Evolutionary conservation across 2,113 vertebrate genomes (phyloP).

Genomic region (Cranoglanis bouderius): DNA sequence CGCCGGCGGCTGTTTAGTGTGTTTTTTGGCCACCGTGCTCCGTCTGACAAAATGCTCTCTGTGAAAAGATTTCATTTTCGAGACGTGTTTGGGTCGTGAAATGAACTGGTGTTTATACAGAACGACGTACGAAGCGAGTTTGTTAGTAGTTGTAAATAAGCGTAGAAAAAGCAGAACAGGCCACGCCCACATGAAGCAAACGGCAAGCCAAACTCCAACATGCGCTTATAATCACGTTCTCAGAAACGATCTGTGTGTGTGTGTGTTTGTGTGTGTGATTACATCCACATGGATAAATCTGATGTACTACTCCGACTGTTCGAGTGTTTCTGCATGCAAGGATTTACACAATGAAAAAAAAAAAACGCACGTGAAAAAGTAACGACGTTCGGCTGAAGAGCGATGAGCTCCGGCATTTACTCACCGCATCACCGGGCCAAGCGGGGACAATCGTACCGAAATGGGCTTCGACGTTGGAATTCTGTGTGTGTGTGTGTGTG

Average conservation of each 20-base stretch:
- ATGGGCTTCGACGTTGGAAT: background rate
- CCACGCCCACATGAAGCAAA: background rate
- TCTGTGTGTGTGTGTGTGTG: slow-evolving; percentile 3
- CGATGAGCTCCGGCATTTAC: background rate
- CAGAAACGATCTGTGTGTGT: background rate
- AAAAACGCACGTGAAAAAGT: background rate
- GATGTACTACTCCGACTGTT: background rate
- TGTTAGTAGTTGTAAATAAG: background rate
- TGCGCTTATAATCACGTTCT: background rate
- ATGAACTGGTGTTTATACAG: background rate
- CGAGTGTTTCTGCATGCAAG: slow-evolving; percentile 1
- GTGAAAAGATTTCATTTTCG: background rate
- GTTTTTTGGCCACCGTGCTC: background rate
- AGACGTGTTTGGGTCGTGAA: background rate
- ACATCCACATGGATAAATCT: slow-evolving; percentile 13
- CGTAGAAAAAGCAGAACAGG: background rate
- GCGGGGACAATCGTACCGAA: background rate
- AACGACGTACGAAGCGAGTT: background rate
- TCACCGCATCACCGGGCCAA: slow-evolving; percentile 7
- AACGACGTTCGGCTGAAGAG: background rate
- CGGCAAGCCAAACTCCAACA: background rate
- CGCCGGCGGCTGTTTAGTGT: background rate
- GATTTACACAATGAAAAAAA: background rate
- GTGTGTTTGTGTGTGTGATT: background rate
- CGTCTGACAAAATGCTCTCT: background rate